Evolutionary conservation across 2,113 vertebrate species (phyloP).

Genomic region (Solea senegalensis): DNA sequence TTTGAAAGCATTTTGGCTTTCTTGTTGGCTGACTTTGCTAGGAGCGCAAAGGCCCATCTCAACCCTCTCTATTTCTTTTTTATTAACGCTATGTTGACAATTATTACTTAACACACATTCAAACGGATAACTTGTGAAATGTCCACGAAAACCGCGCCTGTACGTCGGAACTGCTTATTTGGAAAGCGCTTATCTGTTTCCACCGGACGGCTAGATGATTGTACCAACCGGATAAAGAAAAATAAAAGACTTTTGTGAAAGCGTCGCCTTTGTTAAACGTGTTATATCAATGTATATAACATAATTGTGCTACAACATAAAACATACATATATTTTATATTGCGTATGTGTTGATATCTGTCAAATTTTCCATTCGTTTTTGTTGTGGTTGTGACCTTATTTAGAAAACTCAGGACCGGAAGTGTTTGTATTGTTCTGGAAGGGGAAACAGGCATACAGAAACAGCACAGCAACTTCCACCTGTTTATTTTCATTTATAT

Average conservation of each 20-base stretch:
- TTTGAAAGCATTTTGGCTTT: background rate
- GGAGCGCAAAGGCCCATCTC: too few species aligned
- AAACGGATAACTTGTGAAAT: background rate
- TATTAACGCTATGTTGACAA: background rate
- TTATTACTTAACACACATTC: background rate
- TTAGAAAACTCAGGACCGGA: slow-evolving; percentile 36
- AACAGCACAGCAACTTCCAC: background rate
- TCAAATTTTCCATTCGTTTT: background rate
- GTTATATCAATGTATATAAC: background rate
- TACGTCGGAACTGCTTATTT: slow-evolving; percentile 31
- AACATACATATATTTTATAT: fast-evolving
- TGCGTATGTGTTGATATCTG: too few species aligned
- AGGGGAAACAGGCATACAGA: background rate
- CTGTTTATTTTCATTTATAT: background rate
- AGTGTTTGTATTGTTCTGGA: slow-evolving; percentile 26
- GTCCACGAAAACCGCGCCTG: background rate
- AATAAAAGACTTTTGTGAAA: slow-evolving; percentile 11
- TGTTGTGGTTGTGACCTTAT: background rate
- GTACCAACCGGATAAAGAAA: slow-evolving; percentile 39
- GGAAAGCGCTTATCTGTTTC: background rate
- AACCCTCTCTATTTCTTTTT: too few species aligned
- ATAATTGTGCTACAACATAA: fast-evolving
- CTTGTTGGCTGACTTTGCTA: background rate
- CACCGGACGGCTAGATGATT: background rate
- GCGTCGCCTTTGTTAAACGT: fast-evolving